A percentile compares a stretch with the other conserved stretches of the same genome.
phyloP scores from a whole-genome alignment of 1,140 invertebrate species.

The Pseudomyrmex concolor region DNA sequence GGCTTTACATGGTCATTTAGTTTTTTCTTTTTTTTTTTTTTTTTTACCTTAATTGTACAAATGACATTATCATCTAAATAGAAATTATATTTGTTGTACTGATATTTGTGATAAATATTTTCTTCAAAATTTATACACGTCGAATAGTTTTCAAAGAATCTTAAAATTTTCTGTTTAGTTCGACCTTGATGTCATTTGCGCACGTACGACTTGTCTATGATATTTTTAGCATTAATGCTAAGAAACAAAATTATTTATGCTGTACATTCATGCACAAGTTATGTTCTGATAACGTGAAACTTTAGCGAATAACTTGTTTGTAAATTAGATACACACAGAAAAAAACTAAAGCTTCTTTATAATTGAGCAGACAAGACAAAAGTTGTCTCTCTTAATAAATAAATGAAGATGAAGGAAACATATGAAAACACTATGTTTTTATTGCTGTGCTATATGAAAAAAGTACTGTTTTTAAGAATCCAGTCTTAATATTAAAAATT shows the following conservation, averaged over 20 bases:
- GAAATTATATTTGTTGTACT: no score
- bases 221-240: slow-evolving; percentile 42
- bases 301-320: slow-evolving; percentile 1
- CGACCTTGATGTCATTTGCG: slow-evolving; percentile 24
- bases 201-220: slow-evolving; percentile 39
- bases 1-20: no score
- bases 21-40: no score
- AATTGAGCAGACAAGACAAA: background rate
- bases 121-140: background rate
- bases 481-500: slow-evolving; percentile 4
- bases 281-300: slow-evolving; percentile 24
- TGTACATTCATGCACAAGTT: slow-evolving; percentile 51
- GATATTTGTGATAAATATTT: no score
- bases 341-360: background rate
- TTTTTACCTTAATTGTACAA: no score
- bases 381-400: slow-evolving; percentile 27
- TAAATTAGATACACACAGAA: background rate
- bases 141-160: background rate
- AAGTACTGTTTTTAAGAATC: background rate
- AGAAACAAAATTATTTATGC: slow-evolving; percentile 31
- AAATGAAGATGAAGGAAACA: slow-evolving; percentile 50
- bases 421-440: slow-evolving; percentile 11
- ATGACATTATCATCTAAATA: no score
- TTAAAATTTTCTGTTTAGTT: slow-evolving; percentile 32
- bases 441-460: background rate